Evolutionary conservation across 2,113 vertebrate species (phyloP).

Genomic region (Montifringilla adamsi): DNA sequence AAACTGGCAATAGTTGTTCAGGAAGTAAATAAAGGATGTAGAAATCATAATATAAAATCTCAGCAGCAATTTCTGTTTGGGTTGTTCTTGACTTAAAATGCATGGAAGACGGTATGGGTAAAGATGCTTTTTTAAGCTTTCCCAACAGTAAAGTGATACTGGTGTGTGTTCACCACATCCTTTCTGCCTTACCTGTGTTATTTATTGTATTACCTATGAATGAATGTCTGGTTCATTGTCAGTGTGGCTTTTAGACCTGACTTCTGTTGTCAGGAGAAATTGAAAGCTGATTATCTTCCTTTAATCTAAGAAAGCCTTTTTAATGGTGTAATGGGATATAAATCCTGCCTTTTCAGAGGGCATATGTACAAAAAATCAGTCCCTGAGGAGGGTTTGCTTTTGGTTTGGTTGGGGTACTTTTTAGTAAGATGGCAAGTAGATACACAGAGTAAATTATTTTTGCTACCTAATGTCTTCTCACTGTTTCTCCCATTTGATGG

Average conservation of each 20-base stretch:
- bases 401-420: not conserved
- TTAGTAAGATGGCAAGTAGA: not conserved
- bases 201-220: not conserved
- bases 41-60: not conserved
- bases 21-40: not conserved
- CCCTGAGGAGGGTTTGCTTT: not conserved
- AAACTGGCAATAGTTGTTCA: not conserved
- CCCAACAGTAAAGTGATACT: not conserved
- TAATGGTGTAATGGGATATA: not conserved
- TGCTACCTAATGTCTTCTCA: not conserved
- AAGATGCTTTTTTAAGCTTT: not conserved
- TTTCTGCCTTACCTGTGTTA: not conserved
- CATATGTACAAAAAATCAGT: not conserved
- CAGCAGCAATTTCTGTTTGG: not conserved
- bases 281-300: not conserved
- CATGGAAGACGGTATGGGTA: not conserved
- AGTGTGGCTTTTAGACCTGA: not conserved
- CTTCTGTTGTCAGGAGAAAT: not conserved
- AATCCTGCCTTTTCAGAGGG: not conserved
- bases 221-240: not conserved
- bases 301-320: not conserved
- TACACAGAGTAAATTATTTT: not conserved
- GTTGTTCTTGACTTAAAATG: not conserved
- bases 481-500: not conserved
- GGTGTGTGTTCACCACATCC: not conserved